Base-by-base conservation (phyloP, 92 coral and sea anemone genomes). In the Zoanthus solanderi region DNA sequence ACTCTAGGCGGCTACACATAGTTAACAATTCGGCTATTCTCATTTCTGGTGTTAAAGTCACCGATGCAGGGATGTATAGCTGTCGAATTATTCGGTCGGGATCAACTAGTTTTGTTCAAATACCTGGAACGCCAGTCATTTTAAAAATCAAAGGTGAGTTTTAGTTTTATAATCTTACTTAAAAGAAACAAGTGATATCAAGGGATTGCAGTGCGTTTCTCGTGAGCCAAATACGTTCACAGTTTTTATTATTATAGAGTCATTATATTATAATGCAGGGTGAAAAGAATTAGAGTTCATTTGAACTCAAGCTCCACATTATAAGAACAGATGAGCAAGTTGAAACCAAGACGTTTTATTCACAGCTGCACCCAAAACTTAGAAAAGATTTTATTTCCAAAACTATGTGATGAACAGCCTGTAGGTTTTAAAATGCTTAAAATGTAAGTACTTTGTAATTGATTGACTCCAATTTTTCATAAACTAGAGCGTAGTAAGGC, bases 51-150 rank as follows among this genome's bases (percentile, higher is more conserved):
- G 95, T 94, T 18, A 93, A 88, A 44, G 86, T 34, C 23, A 87
- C 78, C 63, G 99, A 97, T 90, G 93, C 98, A 6, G 97, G 97
- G 57, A 92, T 92, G 0, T 97, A 95, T 85, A 93, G 93, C 7
- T 97, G 99, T 78, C 91, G 81, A 63, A 92, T 95, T 30, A 93
- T 94, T 92, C 79, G 84, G 14, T 69, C 80, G 23, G 89, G 91
- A 0, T 86, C 78, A 13, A 72, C 89, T 57, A 91, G 93, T 78
- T 85, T 92, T 53, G 83, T 93, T 46, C 79, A 93, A 30, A 69
- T 34, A 6, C 95, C 92, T 10, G 99, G 99, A 12, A 92, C 95
- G n/a, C 91, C 95, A 53, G 84, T 97, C 6, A 93, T 90, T 31
- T 83, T 97, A 9, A 93, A 90, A 67, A 91, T 97, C 42, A 89